These are phyloP conservation scores for Macrobrachium rosenbergii DNA, from an alignment of 1,140 invertebrate species.

Conservation along the genomic window DNA sequence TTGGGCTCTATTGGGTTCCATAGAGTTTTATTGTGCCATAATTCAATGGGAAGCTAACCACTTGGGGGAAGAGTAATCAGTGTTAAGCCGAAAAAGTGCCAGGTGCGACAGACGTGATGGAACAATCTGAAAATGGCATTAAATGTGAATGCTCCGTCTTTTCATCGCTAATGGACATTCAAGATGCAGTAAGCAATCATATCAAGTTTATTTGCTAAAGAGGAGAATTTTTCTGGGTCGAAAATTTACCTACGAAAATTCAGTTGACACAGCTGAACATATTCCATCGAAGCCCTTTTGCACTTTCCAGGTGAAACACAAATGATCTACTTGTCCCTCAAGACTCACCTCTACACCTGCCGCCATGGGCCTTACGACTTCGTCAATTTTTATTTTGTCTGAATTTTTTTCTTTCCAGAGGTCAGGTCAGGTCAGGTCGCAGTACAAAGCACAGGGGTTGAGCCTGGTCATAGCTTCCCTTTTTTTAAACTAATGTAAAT, in stretches of 20 bases:
- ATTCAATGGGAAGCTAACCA: slow-evolving; percentile 45
- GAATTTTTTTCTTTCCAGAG: not conserved
- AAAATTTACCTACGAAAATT: too few relatives aligned
- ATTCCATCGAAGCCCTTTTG: not conserved
- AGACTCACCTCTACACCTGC: slow-evolving; percentile 33
- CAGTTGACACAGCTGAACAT: too few relatives aligned
- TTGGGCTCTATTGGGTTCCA: not conserved
- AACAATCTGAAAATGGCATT: slow-evolving; percentile 30
- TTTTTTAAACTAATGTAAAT: slow-evolving; percentile 50
- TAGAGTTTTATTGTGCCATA: slow-evolving; percentile 58
- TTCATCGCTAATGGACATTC: too few relatives aligned
- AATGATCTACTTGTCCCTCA: slow-evolving; percentile 15
- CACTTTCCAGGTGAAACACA: not conserved
- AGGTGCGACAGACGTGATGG: slow-evolving; percentile 18
- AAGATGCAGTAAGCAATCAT: too few relatives aligned
- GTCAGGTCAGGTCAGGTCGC: slow-evolving; percentile 45
- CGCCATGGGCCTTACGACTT: slow-evolving; percentile 32
- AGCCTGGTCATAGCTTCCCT: slow-evolving; percentile 36
- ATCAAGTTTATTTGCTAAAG: too few relatives aligned
- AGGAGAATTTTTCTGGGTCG: too few relatives aligned
- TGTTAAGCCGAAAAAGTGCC: not conserved
- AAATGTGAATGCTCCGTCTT: too few relatives aligned
- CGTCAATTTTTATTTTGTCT: too few relatives aligned
- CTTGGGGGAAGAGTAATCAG: slow-evolving; percentile 12
- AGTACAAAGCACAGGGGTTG: slow-evolving; percentile 54